Evolutionary conservation across 2,888 invertebrate species (phyloP).

Genomic region (Drosophila hamatofila): DNA sequence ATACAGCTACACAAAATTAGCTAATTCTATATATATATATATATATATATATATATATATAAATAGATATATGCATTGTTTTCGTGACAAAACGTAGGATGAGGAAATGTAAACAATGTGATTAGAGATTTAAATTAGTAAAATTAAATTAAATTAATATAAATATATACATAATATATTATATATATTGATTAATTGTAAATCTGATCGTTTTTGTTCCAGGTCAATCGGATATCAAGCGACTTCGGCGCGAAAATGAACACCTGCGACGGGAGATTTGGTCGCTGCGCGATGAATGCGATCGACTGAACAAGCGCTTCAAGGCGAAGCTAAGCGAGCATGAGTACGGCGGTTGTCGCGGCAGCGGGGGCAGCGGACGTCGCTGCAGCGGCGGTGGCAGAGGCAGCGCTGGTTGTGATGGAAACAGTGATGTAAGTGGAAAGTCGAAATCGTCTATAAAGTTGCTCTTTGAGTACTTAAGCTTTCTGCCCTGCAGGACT

Average conservation of each 20-base stretch:
- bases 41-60: neutral
- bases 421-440: conserved; percentile 81
- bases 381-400: conserved; percentile 71
- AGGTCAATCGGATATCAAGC: conserved; percentile 96
- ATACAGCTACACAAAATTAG: neutral
- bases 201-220: conserved; percentile 35
- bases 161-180: neutral
- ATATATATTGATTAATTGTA: neutral
- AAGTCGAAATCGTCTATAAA: neutral
- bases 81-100: conserved; percentile 61
- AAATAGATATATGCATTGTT: conserved; percentile 19
- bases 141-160: neutral
- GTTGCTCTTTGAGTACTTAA: neutral
- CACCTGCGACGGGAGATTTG: conserved; percentile 94
- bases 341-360: conserved; percentile 74
- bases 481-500: conserved; percentile 69
- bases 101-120: conserved; percentile 63
- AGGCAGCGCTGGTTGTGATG: conserved; percentile 77
- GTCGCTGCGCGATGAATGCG: conserved; percentile 94
- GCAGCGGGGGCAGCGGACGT: conserved; percentile 72
- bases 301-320: conserved; percentile 92
- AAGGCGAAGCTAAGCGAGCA: conserved; percentile 86
- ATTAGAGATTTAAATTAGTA: conserved; percentile 26
- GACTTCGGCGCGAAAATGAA: conserved; percentile 94
- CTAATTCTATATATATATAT: conserved; percentile 4